Conservation (phyloP, 2,797 vertebrate species). For the Anas flavirostris region DNA sequence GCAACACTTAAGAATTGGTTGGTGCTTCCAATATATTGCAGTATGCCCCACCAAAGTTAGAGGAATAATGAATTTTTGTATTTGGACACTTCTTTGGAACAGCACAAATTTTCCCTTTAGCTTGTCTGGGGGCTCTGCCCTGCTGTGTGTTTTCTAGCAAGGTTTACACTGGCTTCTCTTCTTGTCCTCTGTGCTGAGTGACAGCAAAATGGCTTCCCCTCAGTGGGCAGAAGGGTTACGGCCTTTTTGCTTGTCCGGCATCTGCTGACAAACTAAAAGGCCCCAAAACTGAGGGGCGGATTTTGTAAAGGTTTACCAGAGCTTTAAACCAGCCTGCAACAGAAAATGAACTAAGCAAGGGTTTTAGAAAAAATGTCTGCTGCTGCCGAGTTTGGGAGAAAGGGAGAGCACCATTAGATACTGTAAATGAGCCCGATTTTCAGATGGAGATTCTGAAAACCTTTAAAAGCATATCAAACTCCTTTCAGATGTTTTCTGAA, state of each 20-base stretch:
- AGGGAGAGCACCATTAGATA: not conserved
- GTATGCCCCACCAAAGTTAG: not conserved
- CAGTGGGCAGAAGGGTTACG: not conserved
- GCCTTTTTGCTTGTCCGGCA: not conserved
- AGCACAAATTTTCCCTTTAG: not conserved
- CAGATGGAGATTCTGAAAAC: not conserved
- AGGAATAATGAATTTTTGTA: not conserved
- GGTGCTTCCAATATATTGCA: constrained; percentile 18
- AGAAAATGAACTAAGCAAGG: not conserved
- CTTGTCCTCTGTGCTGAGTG: not conserved
- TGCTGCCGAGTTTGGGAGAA: not conserved
- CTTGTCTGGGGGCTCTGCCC: not conserved
- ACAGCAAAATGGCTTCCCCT: not conserved
- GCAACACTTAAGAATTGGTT: not conserved
- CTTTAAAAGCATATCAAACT: not conserved
- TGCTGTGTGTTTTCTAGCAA: not conserved
- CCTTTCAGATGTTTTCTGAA: not conserved
- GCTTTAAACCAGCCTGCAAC: not conserved
- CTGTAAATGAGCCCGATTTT: not conserved
- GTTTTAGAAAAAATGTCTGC: not conserved
- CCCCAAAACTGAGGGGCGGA: not conserved
- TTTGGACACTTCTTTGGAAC: not conserved
- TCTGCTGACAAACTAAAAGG: not conserved
- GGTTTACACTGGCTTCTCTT: not conserved
- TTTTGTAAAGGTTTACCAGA: not conserved